Evolutionary conservation across 1,140 invertebrate species (phyloP).

Genomic region (Penaeus indicus): DNA sequence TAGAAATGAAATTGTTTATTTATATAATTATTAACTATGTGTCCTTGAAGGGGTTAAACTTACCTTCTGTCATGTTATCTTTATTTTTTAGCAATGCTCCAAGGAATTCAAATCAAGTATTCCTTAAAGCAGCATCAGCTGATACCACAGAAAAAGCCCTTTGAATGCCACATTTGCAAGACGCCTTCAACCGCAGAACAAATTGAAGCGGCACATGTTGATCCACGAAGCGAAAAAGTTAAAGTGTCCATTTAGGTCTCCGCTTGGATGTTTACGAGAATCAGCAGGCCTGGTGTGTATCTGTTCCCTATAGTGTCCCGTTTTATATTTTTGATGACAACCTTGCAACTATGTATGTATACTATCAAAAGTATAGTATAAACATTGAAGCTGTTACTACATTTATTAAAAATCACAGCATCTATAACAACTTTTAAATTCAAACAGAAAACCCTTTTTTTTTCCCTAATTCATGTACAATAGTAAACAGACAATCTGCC

Average conservation of each 20-base stretch:
- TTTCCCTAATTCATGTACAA: background rate
- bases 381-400: background rate
- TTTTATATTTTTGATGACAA: background rate
- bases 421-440: no score
- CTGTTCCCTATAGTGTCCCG: background rate
- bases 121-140: constrained; percentile 78
- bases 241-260: constrained; percentile 78
- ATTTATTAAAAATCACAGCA: no score
- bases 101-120: constrained; percentile 80
- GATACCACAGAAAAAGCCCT: constrained; percentile 77
- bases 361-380: background rate
- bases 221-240: constrained; percentile 79
- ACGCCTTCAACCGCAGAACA: constrained; percentile 79
- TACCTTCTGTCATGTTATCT: background rate
- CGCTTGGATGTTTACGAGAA: constrained; percentile 78
- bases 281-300: constrained; percentile 74
- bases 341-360: constrained; percentile 54
- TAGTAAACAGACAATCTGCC: constrained; percentile 73
- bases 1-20: constrained; percentile 21
- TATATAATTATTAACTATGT: constrained; percentile 67
- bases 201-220: constrained; percentile 78
- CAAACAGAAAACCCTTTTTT: no score
- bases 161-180: constrained; percentile 73
- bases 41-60: no score
- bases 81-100: constrained; percentile 73